Percentiles rank a stretch among this genome's conserved stretches.
Conservation (phyloP, 1,140 invertebrate genomes). For the Drosophila kepulauana region DNA sequence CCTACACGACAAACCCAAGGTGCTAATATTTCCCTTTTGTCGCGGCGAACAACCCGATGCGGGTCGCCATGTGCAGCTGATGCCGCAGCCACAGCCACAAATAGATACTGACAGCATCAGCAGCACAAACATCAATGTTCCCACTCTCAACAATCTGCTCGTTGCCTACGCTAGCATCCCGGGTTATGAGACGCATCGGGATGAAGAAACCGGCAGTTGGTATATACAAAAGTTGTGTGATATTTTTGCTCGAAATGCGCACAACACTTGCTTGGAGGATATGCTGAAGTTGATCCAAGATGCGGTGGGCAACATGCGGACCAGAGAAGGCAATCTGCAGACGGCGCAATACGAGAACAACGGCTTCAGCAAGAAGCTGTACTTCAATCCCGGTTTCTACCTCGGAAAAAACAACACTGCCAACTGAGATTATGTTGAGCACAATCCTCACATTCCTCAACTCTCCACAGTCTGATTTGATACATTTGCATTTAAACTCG, state of each 20-base stretch:
- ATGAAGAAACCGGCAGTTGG: constrained; percentile 89
- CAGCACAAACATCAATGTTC: constrained; percentile 40
- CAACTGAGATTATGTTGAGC: constrained; percentile 25
- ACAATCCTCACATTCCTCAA: constrained; percentile 20
- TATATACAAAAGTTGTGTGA: constrained; percentile 91
- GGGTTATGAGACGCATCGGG: constrained; percentile 88
- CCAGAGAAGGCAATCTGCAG: constrained; percentile 46
- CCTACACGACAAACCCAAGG: constrained; percentile 90
- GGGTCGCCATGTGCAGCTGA: constrained; percentile 49
- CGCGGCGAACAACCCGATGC: constrained; percentile 78
- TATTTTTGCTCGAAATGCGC: constrained; percentile 90
- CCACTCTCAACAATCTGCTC: constrained; percentile 87
- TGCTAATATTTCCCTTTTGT: constrained; percentile 92
- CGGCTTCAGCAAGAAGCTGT: constrained; percentile 73
- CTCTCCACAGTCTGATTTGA: constrained; percentile 38
- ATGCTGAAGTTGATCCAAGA: constrained; percentile 88
- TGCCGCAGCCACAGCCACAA: too few relatives aligned
- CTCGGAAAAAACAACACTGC: constrained; percentile 14
- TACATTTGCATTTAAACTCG: constrained; percentile 48
- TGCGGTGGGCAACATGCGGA: constrained; percentile 35
- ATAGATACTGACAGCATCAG: constrained; percentile 49
- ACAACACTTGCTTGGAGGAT: constrained; percentile 88
- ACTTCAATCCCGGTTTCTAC: constrained; percentile 74
- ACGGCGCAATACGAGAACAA: constrained; percentile 59
- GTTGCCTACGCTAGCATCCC: constrained; percentile 89